Evolutionary conservation across 1,140 invertebrate genomes (phyloP), one percentile per base, ranked within the genome.

Genomic region (Heliconius himera): DNA sequence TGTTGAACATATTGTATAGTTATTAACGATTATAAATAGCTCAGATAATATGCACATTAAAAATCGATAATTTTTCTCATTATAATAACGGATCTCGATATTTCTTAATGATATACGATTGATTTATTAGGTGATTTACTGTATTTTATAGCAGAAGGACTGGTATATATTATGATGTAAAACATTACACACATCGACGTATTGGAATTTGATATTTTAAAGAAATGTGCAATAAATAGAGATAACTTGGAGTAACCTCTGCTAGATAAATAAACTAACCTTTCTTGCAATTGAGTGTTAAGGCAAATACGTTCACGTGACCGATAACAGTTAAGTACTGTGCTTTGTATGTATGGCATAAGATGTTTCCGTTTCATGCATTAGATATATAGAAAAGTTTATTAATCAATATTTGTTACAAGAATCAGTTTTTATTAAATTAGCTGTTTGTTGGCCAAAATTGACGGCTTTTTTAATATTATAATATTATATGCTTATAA

Each of bases 41-140:
- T 66, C 60, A 66, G 60, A 66, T 66, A 66, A 66, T 66, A 66
- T 66, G 60, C 60, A 66, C 60, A 66, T 66, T 66, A 29, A 66
- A 66, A 66, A 66, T 29, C 60, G 9, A 66, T 66, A 66, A 16
- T 66, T 29, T 66, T 66, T 66, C 60, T 66, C 60, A 66, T 66
- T 66, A 66, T n/a, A 66, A 66, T 66, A 29, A 66, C 60, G 60
- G 60, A 66, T 29, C 60, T 66, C 11, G 60, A 66, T 66, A 66
- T 66, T 66, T 66, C 60, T 66, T 66, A 66, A 66, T 66, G 60
- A 29, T 22, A 11, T 22, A 29, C 60, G 60, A 29, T 4, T 66
- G 60, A 66, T 26, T 66, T 66, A 66, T 66, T 26, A 29, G 11
- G 60, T 66, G 11, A 66, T 66, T 66, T 66, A 60, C n/a, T 26